Conservation (phyloP, 2,888 invertebrate genomes). For the Ophion ellenae region DNA sequence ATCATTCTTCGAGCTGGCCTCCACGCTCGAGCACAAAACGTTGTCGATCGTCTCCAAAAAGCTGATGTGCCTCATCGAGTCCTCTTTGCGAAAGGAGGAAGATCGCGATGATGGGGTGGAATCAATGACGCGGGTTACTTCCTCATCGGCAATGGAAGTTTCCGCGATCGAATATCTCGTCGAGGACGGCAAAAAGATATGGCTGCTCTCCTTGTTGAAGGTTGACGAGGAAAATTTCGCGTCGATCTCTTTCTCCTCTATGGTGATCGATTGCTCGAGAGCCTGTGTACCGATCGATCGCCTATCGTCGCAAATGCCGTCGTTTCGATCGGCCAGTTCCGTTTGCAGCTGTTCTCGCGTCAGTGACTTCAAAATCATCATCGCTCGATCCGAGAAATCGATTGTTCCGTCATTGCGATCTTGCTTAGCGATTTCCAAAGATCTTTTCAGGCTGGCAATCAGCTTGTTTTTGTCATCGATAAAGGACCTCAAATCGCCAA, state of each 20-base stretch:
- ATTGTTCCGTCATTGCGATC: conserved; percentile 33
- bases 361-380: conserved; percentile 18
- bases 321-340: conserved; percentile 54
- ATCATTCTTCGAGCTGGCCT: conserved; percentile 69
- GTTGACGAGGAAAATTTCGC: conserved; percentile 55
- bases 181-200: conserved; percentile 25
- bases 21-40: conserved; percentile 58
- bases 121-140: conserved; percentile 5
- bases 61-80: conserved; percentile 48
- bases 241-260: conserved; percentile 42
- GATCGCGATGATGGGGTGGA: conserved; percentile 17
- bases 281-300: conserved; percentile 51
- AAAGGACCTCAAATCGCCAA: conserved; percentile 61
- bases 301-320: background rate
- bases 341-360: conserved; percentile 61
- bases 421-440: conserved; percentile 51
- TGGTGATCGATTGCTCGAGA: conserved; percentile 28
- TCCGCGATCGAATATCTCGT: conserved; percentile 48
- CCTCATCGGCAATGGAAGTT: conserved; percentile 45
- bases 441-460: conserved; percentile 50
- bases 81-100: conserved; percentile 32
- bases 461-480: conserved; percentile 62
- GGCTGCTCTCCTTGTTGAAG: conserved; percentile 40
- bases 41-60: conserved; percentile 57
- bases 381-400: background rate